Evolutionary conservation across 1,140 invertebrate genomes (phyloP).

Genomic region (Hylaeus volcanicus): DNA sequence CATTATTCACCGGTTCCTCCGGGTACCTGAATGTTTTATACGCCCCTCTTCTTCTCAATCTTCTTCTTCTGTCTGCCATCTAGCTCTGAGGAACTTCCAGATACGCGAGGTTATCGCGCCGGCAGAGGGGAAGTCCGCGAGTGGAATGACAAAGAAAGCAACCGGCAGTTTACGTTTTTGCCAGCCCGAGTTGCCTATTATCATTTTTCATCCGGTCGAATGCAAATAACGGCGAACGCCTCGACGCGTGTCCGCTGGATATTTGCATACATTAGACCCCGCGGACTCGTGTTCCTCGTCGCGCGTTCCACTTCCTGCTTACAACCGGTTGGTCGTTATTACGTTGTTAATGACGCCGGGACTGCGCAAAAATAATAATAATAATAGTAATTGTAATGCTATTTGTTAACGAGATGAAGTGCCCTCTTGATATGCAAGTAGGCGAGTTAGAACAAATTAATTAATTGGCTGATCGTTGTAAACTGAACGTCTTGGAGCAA

Average conservation of each 20-base stretch:
- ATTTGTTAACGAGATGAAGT: too few relatives aligned
- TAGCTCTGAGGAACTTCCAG: constrained; percentile 14
- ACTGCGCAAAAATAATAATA: not conserved
- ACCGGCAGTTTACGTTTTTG: constrained; percentile 33
- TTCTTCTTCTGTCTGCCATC: constrained; percentile 28
- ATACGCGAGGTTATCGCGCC: constrained; percentile 46
- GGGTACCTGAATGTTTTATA: constrained; percentile 76
- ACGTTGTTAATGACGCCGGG: not conserved
- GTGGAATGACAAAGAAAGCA: constrained; percentile 1
- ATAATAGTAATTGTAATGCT: too few relatives aligned
- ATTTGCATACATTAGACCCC: constrained; percentile 41
- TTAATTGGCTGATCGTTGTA: too few relatives aligned
- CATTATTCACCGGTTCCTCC: constrained; percentile 76
- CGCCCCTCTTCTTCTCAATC: constrained; percentile 38
- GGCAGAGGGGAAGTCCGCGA: not conserved
- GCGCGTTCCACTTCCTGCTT: not conserved
- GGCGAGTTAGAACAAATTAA: too few relatives aligned
- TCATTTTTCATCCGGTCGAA: constrained; percentile 44
- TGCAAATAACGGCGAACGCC: constrained; percentile 40
- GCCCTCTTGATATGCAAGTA: too few relatives aligned
- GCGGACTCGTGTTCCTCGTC: constrained; percentile 3
- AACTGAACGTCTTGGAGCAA: too few relatives aligned
- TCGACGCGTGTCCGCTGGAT: constrained; percentile 21
- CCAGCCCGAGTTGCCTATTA: constrained; percentile 35
- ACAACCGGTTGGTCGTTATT: not conserved